Conservation (phyloP, 2,113 vertebrate genomes). For the Apistogramma diplotaenia region DNA sequence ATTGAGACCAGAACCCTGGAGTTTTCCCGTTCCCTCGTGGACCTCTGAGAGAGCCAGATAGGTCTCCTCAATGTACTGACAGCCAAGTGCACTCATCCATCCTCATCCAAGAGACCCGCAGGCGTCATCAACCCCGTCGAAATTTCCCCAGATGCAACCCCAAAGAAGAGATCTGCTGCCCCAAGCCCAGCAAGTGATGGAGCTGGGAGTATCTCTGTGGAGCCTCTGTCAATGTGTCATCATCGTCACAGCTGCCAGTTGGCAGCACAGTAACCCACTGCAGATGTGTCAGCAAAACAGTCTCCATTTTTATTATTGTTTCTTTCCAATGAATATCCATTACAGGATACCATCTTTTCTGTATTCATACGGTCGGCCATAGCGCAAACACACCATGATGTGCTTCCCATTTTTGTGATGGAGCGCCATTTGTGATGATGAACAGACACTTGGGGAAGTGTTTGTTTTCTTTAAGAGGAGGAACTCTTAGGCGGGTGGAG, state of each 20-base stretch:
- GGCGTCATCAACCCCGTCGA: constrained; percentile 62
- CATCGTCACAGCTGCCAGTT: constrained; percentile 67
- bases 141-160: constrained; percentile 64
- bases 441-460: constrained; percentile 29
- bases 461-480: constrained; percentile 40
- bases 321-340: constrained; percentile 41
- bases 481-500: constrained; percentile 12
- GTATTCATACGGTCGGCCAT: constrained; percentile 18
- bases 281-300: constrained; percentile 70
- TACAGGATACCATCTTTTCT: constrained; percentile 10
- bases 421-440: constrained; percentile 51
- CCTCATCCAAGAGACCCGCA: constrained; percentile 64
- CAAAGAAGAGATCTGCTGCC: constrained; percentile 57
- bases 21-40: constrained; percentile 44
- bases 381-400: constrained; percentile 47
- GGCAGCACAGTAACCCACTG: constrained; percentile 42
- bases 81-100: constrained; percentile 76
- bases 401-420: constrained; percentile 27
- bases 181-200: constrained; percentile 42
- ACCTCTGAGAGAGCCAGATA: constrained; percentile 67
- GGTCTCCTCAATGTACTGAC: constrained; percentile 63
- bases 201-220: constrained; percentile 53
- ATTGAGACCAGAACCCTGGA: constrained; percentile 43
- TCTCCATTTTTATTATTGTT: constrained; percentile 43
- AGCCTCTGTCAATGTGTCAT: constrained; percentile 75